These are phyloP conservation scores for Agelas oroides DNA, from an alignment of 37 sponge, comb jelly and placozoan genomes.

Conservation along the genomic window DNA sequence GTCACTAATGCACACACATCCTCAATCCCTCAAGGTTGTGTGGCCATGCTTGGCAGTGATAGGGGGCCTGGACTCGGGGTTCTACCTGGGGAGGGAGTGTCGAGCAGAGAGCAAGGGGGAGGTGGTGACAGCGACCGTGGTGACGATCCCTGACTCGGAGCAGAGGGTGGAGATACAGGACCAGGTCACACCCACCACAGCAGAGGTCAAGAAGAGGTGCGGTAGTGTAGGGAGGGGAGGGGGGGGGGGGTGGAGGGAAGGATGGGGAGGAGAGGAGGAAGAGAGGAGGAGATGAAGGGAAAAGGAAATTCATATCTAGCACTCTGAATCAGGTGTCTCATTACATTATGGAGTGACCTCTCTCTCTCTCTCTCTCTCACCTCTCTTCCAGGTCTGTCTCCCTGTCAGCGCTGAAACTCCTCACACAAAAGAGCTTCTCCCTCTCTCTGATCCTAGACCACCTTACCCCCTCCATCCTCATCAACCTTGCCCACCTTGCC, in stretches of 20 bases:
- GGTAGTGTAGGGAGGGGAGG: background rate
- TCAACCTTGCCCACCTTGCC: slow-evolving; percentile 48
- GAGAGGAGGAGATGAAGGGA: too few species aligned
- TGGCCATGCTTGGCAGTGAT: slow-evolving; percentile 85
- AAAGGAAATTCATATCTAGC: too few species aligned
- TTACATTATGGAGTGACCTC: too few species aligned
- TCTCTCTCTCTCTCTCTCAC: background rate
- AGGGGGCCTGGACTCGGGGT: slow-evolving; percentile 82
- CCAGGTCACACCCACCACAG: slow-evolving; percentile 18
- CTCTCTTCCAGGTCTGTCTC: slow-evolving; percentile 20
- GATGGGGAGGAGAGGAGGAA: background rate
- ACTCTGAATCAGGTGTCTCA: too few species aligned
- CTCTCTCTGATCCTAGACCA: slow-evolving; percentile 32
- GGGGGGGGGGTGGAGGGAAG: background rate
- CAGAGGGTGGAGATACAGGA: slow-evolving; percentile 38
- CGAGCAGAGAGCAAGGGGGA: slow-evolving; percentile 15
- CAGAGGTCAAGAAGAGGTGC: slow-evolving; percentile 26
- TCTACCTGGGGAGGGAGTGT: slow-evolving; percentile 72
- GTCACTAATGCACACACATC: slow-evolving; percentile 19
- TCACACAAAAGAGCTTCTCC: slow-evolving; percentile 17
- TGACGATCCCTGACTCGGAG: slow-evolving; percentile 26
- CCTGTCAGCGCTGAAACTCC: slow-evolving; percentile 29
- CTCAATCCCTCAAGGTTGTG: slow-evolving; percentile 17
- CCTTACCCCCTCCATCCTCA: slow-evolving; percentile 49
- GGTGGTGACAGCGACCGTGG: slow-evolving; percentile 22